Evolutionary conservation across 2,797 vertebrate species (phyloP).

Genomic region (Lutjanus argentimaculatus): DNA sequence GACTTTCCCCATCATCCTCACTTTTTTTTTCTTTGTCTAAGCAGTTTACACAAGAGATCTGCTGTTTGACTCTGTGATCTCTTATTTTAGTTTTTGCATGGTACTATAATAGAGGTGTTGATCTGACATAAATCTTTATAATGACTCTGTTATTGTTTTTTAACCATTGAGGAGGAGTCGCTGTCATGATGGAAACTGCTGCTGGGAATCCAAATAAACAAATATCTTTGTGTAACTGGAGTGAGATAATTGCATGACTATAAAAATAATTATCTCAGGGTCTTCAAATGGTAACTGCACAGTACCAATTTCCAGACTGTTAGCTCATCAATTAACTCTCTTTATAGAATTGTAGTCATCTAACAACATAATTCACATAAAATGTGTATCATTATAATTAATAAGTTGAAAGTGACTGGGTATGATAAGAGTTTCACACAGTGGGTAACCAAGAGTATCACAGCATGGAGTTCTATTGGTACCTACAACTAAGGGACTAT

Average conservation of each 20-base stretch:
- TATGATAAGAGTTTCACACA: no score
- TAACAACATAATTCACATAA: neutral
- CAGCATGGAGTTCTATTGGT: no score
- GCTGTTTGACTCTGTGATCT: neutral
- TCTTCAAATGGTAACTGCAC: constrained; percentile 17
- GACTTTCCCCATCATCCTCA: no score
- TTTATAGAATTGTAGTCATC: neutral
- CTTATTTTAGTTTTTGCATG: constrained; percentile 4
- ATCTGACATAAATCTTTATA: constrained; percentile 1
- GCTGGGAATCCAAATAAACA: constrained; percentile 18
- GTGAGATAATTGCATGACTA: constrained; percentile 17
- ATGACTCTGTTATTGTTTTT: constrained; percentile 9
- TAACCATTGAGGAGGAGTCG: neutral
- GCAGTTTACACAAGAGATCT: constrained; percentile 2
- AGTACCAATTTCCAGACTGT: neutral
- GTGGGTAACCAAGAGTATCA: no score
- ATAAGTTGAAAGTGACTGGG: no score
- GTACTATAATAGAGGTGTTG: neutral
- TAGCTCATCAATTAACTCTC: constrained; percentile 6
- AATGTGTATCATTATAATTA: no score
- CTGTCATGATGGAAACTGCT: constrained; percentile 5
- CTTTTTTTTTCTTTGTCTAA: neutral
- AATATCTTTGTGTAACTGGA: constrained; percentile 15
- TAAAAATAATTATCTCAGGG: constrained; percentile 13
- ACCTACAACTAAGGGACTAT: no score